Evolutionary conservation across 2,797 vertebrate species (phyloP), one percentile per base, ranked within the genome.

Genomic region (Hypotaenidia okinawae): DNA sequence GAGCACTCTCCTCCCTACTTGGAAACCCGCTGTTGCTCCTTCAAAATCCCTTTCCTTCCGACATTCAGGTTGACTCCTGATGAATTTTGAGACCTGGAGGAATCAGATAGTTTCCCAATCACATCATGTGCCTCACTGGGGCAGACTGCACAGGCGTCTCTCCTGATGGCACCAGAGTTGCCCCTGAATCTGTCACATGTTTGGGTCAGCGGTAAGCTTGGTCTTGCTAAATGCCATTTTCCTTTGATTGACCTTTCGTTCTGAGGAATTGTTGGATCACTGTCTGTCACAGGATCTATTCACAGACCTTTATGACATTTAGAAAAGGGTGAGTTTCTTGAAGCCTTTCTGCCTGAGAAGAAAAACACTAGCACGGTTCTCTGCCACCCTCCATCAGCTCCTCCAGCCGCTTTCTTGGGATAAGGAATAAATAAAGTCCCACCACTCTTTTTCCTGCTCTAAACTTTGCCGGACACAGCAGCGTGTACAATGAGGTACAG

Each of bases 221-320:
- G 94, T 95, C 67, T 89, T 94, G 77, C 92, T 82, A 92, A 94
- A 96, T 96, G 95, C 83, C 91, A 95, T 97, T 97, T 97, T 97
- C 96, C 96, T 97, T 94, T 94, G 87, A 95, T 86, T 97, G 96
- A 97, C 96, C 96, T 97, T 97, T 97, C 87, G 4, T 97, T 89
- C 96, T 91, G 94, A 96, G 95, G 93, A 97, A 94, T 45, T 93
- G 72, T 49, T 97, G 96, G 96, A 97, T 94, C 95, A 23, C 83
- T 73, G 52, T 13, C 94, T 94, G 96, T 94, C 95, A 97, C 86
- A 96, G 90, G 94, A 97, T 97, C 96, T 88, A 94, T 24, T 68
- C 2, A 0, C 83, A 96, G 94, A 91, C 77, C 89, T 94, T 94
- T 27, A 66, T 84, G 96, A 93, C 94, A 93, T 95, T 96, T 93